Conservation (phyloP, 2,888 invertebrate species). For the Cephus sareptanus region DNA sequence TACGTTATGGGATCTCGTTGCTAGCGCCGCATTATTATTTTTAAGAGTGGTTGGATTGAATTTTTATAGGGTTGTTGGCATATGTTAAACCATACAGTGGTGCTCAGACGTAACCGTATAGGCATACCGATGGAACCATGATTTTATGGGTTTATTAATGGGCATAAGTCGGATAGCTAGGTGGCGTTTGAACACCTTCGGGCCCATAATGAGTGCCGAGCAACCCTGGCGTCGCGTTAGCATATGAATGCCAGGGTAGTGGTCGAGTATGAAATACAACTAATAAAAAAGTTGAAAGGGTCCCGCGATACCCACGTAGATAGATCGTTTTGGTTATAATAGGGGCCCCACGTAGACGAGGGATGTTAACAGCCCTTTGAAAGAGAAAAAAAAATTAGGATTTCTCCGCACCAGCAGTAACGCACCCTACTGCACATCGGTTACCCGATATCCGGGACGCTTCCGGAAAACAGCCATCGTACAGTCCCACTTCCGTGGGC, state of each 20-base stretch:
- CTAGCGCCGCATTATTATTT: slow-evolving; percentile 55
- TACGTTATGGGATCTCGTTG: slow-evolving; percentile 30
- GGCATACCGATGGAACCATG: slow-evolving; percentile 1
- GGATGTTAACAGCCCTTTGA: slow-evolving; percentile 51
- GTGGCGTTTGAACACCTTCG: slow-evolving; percentile 39
- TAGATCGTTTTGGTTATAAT: slow-evolving; percentile 53
- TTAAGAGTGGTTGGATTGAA: slow-evolving; percentile 57
- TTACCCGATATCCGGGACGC: slow-evolving; percentile 3
- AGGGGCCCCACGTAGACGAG: slow-evolving; percentile 35
- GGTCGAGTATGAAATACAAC: slow-evolving; percentile 46
- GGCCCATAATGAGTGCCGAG: slow-evolving; percentile 44
- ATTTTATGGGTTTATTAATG: slow-evolving; percentile 46
- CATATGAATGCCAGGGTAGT: slow-evolving; percentile 50
- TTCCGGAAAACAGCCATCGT: not conserved
- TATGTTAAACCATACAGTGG: slow-evolving; percentile 46
- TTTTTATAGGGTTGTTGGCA: slow-evolving; percentile 56
- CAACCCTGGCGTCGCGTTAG: slow-evolving; percentile 47
- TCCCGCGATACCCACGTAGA: slow-evolving; percentile 24
- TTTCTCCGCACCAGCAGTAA: slow-evolving; percentile 9
- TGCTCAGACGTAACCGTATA: slow-evolving; percentile 34
- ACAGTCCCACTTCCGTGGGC: not conserved
- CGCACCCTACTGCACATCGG: slow-evolving; percentile 27
- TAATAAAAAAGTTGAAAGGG: slow-evolving; percentile 50
- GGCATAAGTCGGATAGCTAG: not conserved
- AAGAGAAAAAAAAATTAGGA: slow-evolving; percentile 21